Conservation (phyloP, 2,113 vertebrate species). For the Polypterus senegalus region DNA sequence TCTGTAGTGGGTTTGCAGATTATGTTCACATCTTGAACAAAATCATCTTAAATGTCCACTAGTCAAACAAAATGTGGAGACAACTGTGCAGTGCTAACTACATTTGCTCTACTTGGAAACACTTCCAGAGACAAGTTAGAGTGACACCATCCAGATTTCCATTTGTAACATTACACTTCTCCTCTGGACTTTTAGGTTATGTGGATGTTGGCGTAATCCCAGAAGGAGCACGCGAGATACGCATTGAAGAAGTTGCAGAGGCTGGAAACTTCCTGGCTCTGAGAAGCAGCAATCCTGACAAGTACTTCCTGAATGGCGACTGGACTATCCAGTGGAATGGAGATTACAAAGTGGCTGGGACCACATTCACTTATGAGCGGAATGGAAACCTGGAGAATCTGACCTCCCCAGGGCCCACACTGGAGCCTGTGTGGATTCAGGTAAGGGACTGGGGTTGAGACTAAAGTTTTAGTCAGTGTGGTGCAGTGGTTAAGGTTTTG, state of each 20-base stretch:
- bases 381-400: slow-evolving; percentile 79
- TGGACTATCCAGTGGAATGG: slow-evolving; percentile 95
- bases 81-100: too few species aligned
- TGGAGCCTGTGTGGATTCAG: slow-evolving; percentile 89
- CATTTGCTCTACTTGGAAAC: too few species aligned
- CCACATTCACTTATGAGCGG: slow-evolving; percentile 80
- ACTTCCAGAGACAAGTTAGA: too few species aligned
- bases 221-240: slow-evolving; percentile 70
- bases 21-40: too few species aligned
- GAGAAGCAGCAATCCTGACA: slow-evolving; percentile 63
- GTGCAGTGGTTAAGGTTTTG: too few species aligned
- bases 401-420: slow-evolving; percentile 78
- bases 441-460: slow-evolving; percentile 29
- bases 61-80: too few species aligned
- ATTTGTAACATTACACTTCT: too few species aligned
- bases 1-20: too few species aligned
- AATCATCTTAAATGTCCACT: too few species aligned
- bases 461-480: too few species aligned
- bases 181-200: slow-evolving; percentile 54
- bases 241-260: slow-evolving; percentile 73
- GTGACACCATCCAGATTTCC: too few species aligned
- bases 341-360: slow-evolving; percentile 78
- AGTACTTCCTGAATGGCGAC: slow-evolving; percentile 83
- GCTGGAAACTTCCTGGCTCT: slow-evolving; percentile 83
- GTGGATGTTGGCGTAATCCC: slow-evolving; percentile 87